Evolutionary conservation across 2,797 vertebrate genomes (phyloP), one percentile per base, ranked within the genome.

Genomic region (Poecile montanus): DNA sequence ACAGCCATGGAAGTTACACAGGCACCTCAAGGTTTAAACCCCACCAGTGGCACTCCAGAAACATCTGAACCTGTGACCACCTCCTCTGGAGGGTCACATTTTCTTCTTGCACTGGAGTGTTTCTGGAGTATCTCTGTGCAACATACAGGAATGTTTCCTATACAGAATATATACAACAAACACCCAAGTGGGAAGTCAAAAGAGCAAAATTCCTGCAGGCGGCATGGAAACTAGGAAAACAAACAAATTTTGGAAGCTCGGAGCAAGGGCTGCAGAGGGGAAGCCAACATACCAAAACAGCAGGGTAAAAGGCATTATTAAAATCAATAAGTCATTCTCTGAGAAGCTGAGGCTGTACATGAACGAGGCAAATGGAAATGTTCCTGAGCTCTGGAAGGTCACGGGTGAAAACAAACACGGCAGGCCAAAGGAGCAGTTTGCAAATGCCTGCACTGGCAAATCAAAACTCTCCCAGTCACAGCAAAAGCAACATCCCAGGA

Each of bases 221-320:
- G 88, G 91, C 95, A 96, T 96, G 96, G 95, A 96, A 96, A 96
- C 96, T 94, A 94, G 88, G 85, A 96, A 96, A 96, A 96, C 96
- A 96, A 96, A 96, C 96, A 96, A 76, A 94, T 96, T 96, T 95
- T 94, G 95, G 91, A 91, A 91, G 91, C 91, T 72, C 20, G 1
- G 93, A 96, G 62, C 44, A 93, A 91, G 58, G 90, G 70, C 79
- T 95, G 89, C 88, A 86, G 89, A 94, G 76, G 93, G 66, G 21
- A 94, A 94, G 95, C 95, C 94, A 95, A 91, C 95, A 96, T 94
- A 96, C 82, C 88, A 93, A 95, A 96, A 67, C 91, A 96, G 95
- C 95, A 96, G 96, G 95, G 96, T 96, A 96, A 96, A 95, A 96
- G 70, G 91, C 91, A 90, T 96, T 94, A 96, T 94, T 96, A 91